A percentile compares a stretch with the other conserved stretches of the same genome.
Evolutionary conservation across 2,113 vertebrate genomes (phyloP).

Genomic region (Amazona vittata): DNA sequence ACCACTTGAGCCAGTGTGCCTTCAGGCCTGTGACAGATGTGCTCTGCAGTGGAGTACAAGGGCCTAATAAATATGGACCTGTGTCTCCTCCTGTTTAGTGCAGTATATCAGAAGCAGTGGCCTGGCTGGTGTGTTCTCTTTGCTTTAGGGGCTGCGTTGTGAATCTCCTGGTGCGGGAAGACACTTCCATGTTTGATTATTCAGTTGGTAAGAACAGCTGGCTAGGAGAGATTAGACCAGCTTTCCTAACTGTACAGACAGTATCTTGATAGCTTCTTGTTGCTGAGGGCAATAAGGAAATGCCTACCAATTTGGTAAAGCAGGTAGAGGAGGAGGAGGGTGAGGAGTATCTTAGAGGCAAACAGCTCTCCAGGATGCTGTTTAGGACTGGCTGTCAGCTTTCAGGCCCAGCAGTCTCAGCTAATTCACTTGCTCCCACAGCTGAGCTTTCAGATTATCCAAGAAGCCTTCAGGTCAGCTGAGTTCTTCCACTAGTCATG

Average conservation of each 20-base stretch:
- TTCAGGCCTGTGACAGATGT: neutral
- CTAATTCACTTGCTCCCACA: neutral
- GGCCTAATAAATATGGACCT: rapidly evolving
- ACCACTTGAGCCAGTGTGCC: neutral
- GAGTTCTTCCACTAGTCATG: neutral
- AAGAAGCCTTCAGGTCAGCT: neutral
- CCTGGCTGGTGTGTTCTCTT: neutral
- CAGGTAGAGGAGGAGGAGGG: neutral
- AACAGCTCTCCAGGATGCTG: neutral
- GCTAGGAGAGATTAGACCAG: neutral
- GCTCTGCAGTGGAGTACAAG: neutral
- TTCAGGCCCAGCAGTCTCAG: neutral
- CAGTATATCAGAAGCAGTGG: neutral
- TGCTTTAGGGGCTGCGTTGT: neutral
- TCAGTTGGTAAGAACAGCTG: neutral
- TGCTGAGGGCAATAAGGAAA: neutral
- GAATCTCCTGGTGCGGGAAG: neutral
- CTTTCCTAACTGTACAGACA: neutral
- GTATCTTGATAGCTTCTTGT: neutral
- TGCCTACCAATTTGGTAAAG: neutral
- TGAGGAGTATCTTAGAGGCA: neutral
- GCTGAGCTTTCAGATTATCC: neutral
- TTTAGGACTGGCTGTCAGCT: neutral
- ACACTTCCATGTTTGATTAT: neutral
- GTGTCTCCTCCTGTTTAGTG: neutral